Percentiles rank a stretch among this genome's conserved stretches.
Evolutionary conservation across 2,797 vertebrate genomes (phyloP).

Genomic region (Diplodus puntazzo): DNA sequence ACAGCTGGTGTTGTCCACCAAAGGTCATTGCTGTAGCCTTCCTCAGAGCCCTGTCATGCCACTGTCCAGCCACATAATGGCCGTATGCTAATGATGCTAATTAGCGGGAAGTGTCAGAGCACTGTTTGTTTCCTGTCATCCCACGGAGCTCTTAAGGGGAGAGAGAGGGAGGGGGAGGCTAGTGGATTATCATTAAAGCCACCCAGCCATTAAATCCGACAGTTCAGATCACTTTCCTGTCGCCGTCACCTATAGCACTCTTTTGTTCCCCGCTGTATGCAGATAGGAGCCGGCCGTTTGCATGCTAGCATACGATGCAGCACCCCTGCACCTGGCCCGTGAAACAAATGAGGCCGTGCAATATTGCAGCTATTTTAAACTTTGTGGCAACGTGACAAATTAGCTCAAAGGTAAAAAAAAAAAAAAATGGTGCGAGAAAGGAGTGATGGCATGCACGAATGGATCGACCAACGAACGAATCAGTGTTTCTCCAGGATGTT

Average conservation of each 20-base stretch:
- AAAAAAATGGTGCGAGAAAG: not conserved
- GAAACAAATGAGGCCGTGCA: conserved; percentile 6
- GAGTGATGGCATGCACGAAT: not conserved
- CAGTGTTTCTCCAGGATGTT: not conserved
- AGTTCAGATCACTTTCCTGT: conserved; percentile 64
- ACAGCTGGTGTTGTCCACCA: conserved; percentile 88
- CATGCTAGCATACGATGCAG: conserved; percentile 17
- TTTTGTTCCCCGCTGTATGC: conserved; percentile 23
- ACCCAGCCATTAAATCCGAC: conserved; percentile 72
- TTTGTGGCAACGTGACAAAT: not conserved
- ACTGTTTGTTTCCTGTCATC: conserved; percentile 88
- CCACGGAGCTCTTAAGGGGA: conserved; percentile 63
- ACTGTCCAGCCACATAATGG: conserved; percentile 85
- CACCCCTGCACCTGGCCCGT: not conserved
- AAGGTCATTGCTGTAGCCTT: conserved; percentile 87
- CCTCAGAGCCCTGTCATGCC: conserved; percentile 85
- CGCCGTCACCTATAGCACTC: conserved; percentile 50
- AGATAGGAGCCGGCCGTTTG: not conserved
- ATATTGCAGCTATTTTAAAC: not conserved
- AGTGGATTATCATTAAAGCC: conserved; percentile 80
- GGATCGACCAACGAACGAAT: not conserved
- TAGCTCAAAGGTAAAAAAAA: not conserved
- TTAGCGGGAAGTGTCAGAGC: conserved; percentile 86
- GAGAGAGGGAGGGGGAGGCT: conserved; percentile 35
- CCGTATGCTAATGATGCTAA: conserved; percentile 89